Conservation (phyloP, 2,113 vertebrate species). For the Emydocephalus ijimae region DNA sequence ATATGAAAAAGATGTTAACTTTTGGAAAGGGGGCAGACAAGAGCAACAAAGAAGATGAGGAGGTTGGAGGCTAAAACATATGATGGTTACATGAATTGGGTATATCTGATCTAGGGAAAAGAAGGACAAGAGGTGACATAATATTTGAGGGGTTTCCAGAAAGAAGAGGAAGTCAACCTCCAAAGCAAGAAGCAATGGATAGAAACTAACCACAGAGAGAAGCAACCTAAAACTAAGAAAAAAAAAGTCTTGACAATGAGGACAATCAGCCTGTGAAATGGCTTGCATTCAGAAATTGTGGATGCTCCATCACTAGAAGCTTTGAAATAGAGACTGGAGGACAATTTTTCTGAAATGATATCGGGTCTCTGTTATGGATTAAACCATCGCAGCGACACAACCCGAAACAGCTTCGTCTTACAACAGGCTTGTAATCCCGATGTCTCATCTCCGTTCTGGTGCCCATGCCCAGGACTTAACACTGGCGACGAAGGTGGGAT, state of each 20-base stretch:
- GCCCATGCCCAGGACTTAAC: no score
- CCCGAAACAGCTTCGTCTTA: no score
- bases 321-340: not conserved
- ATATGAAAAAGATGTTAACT: not conserved
- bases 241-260: not conserved
- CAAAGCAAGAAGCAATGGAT: not conserved
- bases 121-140: not conserved
- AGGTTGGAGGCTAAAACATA: not conserved
- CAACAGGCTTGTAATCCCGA: no score
- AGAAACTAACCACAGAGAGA: not conserved
- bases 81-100: not conserved
- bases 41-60: not conserved
- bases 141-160: not conserved
- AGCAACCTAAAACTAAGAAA: not conserved
- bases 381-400: no score
- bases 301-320: not conserved
- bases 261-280: not conserved
- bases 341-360: not conserved
- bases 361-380: no score
- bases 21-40: not conserved
- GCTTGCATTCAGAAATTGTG: not conserved
- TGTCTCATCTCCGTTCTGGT: no score
- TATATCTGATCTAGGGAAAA: not conserved
- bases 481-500: no score
- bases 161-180: not conserved